Evolutionary conservation across 1,140 invertebrate species (phyloP).

Genomic region (Bombus terrestris): DNA sequence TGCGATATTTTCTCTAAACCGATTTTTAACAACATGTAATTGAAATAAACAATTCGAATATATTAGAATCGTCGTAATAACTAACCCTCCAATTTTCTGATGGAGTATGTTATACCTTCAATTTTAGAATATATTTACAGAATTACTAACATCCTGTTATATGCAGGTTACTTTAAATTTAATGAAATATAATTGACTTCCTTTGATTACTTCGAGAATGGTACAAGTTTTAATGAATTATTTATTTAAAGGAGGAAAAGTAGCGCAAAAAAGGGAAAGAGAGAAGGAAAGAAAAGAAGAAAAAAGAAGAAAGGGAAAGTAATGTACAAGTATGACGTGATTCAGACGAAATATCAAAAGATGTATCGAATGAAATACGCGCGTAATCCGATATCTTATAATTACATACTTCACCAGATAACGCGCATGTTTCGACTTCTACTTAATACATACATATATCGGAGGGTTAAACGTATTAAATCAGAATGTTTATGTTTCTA

Average conservation of each 20-base stretch:
- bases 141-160: not conserved
- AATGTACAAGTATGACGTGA: not conserved
- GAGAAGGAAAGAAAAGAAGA: not conserved
- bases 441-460: not conserved
- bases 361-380: not conserved
- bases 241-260: not conserved
- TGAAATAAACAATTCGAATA: conserved; percentile 28
- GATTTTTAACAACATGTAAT: conserved; percentile 33
- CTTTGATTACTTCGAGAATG: not conserved
- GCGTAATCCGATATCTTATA: not conserved
- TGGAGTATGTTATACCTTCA: conserved; percentile 7
- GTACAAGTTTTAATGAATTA: not conserved
- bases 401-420: conserved; percentile 21
- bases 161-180: not conserved
- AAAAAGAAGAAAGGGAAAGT: not conserved
- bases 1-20: conserved; percentile 47
- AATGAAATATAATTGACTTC: not conserved
- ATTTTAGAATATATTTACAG: not conserved
- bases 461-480: conserved; percentile 18
- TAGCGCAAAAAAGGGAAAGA: not conserved
- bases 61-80: not conserved
- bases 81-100: conserved; percentile 38
- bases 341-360: not conserved
- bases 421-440: not conserved
- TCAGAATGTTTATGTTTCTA: not conserved